These are phyloP conservation scores for Malthinus seriepunctatus DNA, from an alignment of 2,888 invertebrate genomes.

Conservation along the genomic window DNA sequence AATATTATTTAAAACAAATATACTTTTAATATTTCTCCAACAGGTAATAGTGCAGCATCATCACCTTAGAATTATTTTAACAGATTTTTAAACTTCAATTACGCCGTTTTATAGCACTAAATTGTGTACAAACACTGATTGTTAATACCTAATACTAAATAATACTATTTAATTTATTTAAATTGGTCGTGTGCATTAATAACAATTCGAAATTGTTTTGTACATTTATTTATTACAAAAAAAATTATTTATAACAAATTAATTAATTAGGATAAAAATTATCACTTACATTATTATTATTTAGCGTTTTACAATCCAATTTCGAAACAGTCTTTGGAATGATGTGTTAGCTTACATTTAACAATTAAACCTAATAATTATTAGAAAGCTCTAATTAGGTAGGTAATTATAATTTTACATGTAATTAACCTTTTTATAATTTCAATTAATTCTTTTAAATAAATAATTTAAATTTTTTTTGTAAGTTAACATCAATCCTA, in stretches of 20 bases:
- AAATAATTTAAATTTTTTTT: conserved; percentile 18
- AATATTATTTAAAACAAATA: conserved; percentile 21
- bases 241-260: conserved; percentile 8
- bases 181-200: conserved; percentile 39
- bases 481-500: conserved; percentile 16
- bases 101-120: conserved; percentile 12
- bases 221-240: conserved; percentile 16
- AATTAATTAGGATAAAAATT: conserved; percentile 4
- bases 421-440: conserved; percentile 22
- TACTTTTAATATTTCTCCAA: conserved; percentile 18
- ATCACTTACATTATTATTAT: conserved; percentile 12
- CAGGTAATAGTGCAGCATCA: conserved; percentile 23
- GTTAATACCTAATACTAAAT: conserved; percentile 26
- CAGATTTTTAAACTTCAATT: conserved; percentile 15
- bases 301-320: conserved; percentile 37
- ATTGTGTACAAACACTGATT: conserved; percentile 14
- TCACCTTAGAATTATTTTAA: conserved; percentile 24
- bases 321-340: conserved; percentile 45
- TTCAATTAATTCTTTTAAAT: conserved; percentile 28
- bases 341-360: conserved; percentile 36
- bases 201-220: conserved; percentile 39
- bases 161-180: conserved; percentile 30
- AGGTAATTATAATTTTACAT: conserved; percentile 18
- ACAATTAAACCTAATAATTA: conserved; percentile 25
- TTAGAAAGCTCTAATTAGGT: conserved; percentile 20